Evolutionary conservation across 1,140 invertebrate species (phyloP).

Genomic region (Eciton burchellii): DNA sequence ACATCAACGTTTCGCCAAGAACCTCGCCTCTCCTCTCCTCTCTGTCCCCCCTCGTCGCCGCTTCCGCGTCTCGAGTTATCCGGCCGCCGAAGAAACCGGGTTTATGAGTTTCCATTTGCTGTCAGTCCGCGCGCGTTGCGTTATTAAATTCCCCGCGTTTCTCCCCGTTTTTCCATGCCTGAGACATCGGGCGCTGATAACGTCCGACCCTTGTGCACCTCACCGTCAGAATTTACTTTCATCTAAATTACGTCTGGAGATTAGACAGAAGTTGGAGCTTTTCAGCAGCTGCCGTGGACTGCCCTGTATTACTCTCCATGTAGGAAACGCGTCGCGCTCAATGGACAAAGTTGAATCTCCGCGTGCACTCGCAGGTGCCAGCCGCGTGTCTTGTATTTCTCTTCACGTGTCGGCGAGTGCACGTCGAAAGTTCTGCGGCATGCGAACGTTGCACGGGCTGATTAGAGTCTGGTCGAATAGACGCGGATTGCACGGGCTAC

Average conservation of each 20-base stretch:
- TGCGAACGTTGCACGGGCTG: constrained; percentile 22
- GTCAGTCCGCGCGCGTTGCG: constrained; percentile 22
- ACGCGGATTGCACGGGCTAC: constrained; percentile 30
- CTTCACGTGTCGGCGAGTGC: neutral
- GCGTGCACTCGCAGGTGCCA: neutral
- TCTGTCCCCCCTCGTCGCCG: constrained; percentile 33
- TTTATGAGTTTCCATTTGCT: constrained; percentile 48
- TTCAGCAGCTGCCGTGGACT: no score
- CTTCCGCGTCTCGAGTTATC: constrained; percentile 38
- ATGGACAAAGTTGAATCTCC: no score
- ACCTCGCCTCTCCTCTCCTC: neutral
- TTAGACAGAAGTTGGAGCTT: no score
- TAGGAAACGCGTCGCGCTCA: no score
- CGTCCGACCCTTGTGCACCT: neutral
- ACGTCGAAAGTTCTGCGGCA: constrained; percentile 23
- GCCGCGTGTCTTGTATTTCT: constrained; percentile 10
- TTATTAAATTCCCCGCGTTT: constrained; percentile 56
- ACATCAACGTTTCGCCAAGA: constrained; percentile 51
- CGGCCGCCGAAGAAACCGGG: constrained; percentile 18
- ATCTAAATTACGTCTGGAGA: no score
- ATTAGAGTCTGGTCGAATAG: constrained; percentile 51
- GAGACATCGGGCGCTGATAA: neutral
- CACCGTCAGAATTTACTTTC: constrained; percentile 2
- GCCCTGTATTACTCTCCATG: no score
- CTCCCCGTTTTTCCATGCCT: constrained; percentile 36